Conservation (phyloP, 2,888 invertebrate species). For the Schizotus pectinicornis region DNA sequence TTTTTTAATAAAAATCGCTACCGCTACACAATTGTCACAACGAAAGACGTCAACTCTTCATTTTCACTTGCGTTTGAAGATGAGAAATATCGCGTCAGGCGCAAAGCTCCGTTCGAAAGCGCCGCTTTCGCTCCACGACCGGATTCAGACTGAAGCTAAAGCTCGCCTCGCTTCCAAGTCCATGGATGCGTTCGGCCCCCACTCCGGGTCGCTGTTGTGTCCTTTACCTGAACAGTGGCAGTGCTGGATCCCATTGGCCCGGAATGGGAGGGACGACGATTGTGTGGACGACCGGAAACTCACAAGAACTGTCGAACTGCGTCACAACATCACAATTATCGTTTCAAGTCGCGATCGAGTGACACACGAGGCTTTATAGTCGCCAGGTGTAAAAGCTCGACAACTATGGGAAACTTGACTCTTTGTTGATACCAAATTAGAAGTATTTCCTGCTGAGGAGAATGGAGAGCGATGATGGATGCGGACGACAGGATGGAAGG, state of each 20-base stretch:
- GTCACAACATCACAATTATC: constrained; percentile 38
- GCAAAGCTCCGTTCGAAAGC: too few species aligned
- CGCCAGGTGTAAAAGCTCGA: constrained; percentile 36
- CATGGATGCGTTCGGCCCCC: constrained; percentile 20
- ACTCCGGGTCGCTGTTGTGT: constrained; percentile 28
- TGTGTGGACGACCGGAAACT: constrained; percentile 37
- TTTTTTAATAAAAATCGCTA: too few species aligned
- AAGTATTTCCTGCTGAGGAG: constrained; percentile 42
- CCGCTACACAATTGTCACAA: too few species aligned
- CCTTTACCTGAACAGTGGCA: constrained; percentile 37
- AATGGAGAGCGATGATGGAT: background rate
- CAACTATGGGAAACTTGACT: constrained; percentile 41
- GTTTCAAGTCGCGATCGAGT: constrained; percentile 28
- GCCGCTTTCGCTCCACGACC: background rate
- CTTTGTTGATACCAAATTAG: constrained; percentile 47
- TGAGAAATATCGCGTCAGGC: too few species aligned
- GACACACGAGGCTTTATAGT: constrained; percentile 39
- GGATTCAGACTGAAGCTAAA: constrained; percentile 9
- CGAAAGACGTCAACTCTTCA: too few species aligned
- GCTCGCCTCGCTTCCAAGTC: constrained; percentile 6
- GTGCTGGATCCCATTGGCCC: constrained; percentile 41
- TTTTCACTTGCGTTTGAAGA: too few species aligned
- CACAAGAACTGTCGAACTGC: constrained; percentile 39
- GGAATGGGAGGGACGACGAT: constrained; percentile 39
- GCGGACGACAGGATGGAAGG: background rate